Percentiles rank a stretch among this genome's conserved stretches.
Evolutionary conservation across 2,888 invertebrate species (phyloP).

Genomic region (Tenthredo distinguenda): DNA sequence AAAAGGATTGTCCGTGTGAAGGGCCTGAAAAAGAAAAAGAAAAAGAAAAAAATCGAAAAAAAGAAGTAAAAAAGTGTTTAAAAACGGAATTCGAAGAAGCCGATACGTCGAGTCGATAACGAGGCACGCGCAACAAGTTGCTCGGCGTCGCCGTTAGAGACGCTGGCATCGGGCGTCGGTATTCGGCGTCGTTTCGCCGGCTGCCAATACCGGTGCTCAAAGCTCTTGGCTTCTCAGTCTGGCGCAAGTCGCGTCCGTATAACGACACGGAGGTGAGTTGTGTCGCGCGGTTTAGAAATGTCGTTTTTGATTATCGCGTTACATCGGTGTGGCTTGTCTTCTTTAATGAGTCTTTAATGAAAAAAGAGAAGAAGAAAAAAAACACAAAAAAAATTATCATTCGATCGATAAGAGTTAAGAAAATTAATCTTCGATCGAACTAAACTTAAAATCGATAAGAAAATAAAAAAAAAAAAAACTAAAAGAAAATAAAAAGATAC

Average conservation of each 20-base stretch:
- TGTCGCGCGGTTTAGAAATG: conserved; percentile 12
- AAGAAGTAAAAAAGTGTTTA: background rate
- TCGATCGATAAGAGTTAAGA: background rate
- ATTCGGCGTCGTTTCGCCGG: conserved; percentile 32
- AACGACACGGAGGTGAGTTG: background rate
- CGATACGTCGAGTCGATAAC: conserved; percentile 39
- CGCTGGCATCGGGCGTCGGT: conserved; percentile 40
- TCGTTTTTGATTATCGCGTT: background rate
- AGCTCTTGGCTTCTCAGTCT: conserved; percentile 29
- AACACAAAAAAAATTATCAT: background rate
- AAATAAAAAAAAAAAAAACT: background rate
- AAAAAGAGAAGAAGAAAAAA: background rate
- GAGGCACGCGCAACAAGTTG: conserved; percentile 49
- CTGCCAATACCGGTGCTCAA: conserved; percentile 8
- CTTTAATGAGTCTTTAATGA: background rate
- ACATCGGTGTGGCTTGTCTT: background rate
- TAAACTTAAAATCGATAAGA: background rate
- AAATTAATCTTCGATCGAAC: background rate
- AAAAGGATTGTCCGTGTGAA: background rate
- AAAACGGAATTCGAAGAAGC: background rate
- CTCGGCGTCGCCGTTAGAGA: conserved; percentile 5
- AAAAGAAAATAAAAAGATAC: background rate
- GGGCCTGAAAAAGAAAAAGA: background rate
- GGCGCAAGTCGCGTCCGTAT: conserved; percentile 42
- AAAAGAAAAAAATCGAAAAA: background rate